phyloP scores from a whole-genome alignment of 1,140 invertebrate species.

The Gerris buenoi region DNA sequence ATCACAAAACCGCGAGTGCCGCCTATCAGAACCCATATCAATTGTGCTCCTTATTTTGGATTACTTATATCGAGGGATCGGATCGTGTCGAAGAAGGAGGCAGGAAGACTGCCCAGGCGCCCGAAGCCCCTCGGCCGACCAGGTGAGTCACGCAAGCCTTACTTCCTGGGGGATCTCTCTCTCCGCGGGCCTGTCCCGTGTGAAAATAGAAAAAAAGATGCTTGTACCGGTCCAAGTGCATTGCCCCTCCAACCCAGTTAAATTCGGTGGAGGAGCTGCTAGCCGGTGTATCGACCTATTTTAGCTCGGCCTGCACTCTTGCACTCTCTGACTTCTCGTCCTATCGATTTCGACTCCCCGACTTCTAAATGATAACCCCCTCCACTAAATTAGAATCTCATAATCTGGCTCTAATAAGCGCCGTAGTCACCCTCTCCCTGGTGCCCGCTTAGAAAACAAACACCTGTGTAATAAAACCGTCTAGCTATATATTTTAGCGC shows the following conservation, averaged over 20 bases:
- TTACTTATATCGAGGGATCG: neutral
- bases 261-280: neutral
- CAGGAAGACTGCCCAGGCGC: no score
- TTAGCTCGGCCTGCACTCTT: neutral
- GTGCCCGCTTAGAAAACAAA: no score
- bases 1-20: neutral
- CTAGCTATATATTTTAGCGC: no score
- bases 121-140: no score
- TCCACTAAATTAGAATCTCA: no score
- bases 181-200: neutral
- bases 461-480: no score
- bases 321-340: neutral
- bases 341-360: neutral
- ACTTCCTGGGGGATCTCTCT: neutral
- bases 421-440: no score
- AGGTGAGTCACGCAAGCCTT: neutral
- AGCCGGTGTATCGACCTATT: neutral
- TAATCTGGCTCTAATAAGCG: no score
- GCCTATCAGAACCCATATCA: neutral
- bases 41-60: neutral
- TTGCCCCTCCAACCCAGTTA: neutral
- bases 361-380: no score
- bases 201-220: neutral
- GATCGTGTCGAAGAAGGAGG: no score
- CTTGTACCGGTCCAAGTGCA: neutral